Base-by-base conservation (phyloP, 2,888 invertebrate genomes). In the Crocallis elinguaria region DNA sequence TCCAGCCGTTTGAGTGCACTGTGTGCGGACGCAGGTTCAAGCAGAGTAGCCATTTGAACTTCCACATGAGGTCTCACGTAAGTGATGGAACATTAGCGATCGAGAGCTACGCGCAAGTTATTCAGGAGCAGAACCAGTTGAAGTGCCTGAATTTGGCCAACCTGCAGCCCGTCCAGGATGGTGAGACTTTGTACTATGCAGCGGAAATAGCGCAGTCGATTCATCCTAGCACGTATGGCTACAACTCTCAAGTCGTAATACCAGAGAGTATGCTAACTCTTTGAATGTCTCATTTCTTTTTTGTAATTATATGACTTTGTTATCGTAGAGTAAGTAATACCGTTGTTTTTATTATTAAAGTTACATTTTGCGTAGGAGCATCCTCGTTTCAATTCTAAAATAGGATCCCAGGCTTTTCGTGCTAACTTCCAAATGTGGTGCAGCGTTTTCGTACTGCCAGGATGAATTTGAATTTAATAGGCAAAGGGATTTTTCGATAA, bases 1-100 rank as follows among this genome's bases (percentile, higher is more conserved):
- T 91, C 37, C 91, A 91, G 57, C 92, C 92, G 0, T 92, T 91
- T 57, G 84, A 82, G 61, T 92, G 92, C 59, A 73, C 79, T 0
- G 67, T 86, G 0, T 92, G 92, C 48, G 79, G 81, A 1, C 75
- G 86, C 23, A 73, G 86, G 30, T 92, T 92, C 48, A 92, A 92
- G 46, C 92, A 92, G 67, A 88, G 88, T 51, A 89, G 91, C 58
- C 91, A 92, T 63, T 71, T 91, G 46, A 92, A 91, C 55, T 89
- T 90, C 52, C 92, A 92, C 60, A 82, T 89, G 82, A 77, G 88
- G 0, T 88, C 89, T 1, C 92, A 92, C 60, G 67, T 81, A 0
- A 75, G 74, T 0, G 82, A 80, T 8, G 70, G 71, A 12, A 68
- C 73, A 1, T 61, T 82, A 27, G 60, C 70, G 0, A 67, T 80